Base-by-base conservation (phyloP, 2,888 invertebrate species). In the Synergus itoensis region DNA sequence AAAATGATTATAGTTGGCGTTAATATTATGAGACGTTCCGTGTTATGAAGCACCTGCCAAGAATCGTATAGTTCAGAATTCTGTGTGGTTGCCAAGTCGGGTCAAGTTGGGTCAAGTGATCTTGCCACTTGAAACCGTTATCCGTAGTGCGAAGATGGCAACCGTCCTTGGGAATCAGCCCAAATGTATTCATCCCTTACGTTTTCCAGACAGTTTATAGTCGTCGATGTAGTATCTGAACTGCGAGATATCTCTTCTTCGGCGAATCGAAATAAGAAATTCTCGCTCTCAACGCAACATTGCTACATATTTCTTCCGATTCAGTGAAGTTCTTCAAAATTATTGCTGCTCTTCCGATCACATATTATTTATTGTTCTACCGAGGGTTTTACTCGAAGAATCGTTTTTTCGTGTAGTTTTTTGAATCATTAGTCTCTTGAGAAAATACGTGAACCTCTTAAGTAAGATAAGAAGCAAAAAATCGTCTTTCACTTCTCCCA, bases 91-190 rank as follows among this genome's bases (percentile, higher is more conserved):
- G 48, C 7, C 41, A 41, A 41, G 69, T 69, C 45, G 28, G 69
- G 69, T 69, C 69, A 69, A 69, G 69, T 69, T 69, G 69, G 69
- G 69, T 69, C 45, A 69, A 69, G 69, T 69, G 69, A 69, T 45
- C 69, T 48, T 69, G 21, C 69, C 69, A 69, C 69, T 69, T 69
- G 69, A 69, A 69, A 45, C 69, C 69, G 69, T 69, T 69, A 53
- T 41, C 4, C 16, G 21, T 28, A 45, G 69, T 69, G 69, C 48
- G 45, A 45, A 69, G 45, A 69, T 69, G 69, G 45, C 69, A 69
- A 69, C 69, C 45, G 69, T 28, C 45, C 21, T 69, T 69, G 45
- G 69, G 43, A 69, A 45, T 45, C 64, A 65, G 9, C 64, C 64
- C 64, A 65, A 65, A 65, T 12, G 45, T 69, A 69, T 69, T 69